phyloP scores from a whole-genome alignment of 2,888 invertebrate species.

The Platerodrilus igneus region DNA sequence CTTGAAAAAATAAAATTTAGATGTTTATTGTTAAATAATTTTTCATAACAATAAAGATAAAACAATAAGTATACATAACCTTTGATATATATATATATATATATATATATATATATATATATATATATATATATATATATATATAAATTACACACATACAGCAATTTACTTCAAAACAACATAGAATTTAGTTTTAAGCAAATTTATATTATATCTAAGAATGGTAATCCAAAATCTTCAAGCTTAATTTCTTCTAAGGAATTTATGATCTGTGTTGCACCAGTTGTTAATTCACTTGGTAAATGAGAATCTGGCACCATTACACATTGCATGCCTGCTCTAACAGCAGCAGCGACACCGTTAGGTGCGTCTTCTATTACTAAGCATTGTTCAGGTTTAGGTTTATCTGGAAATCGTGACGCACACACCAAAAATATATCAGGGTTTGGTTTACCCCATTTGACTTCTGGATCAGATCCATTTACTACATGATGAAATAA shows the following conservation, averaged over 20 bases:
- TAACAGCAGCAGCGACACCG: constrained; percentile 72
- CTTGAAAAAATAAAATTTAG: no score
- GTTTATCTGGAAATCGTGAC: constrained; percentile 63
- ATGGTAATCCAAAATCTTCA: constrained; percentile 81
- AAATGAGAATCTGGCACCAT: constrained; percentile 70
- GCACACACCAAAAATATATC: constrained; percentile 81
- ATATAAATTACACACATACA: no score
- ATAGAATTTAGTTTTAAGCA: no score
- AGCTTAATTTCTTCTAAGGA: constrained; percentile 75
- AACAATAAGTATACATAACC: no score
- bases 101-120: no score
- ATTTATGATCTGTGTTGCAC: constrained; percentile 66
- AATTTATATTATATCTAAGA: no score
- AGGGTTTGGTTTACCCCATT: constrained; percentile 82
- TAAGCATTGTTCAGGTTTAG: constrained; percentile 62
- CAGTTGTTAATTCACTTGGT: constrained; percentile 47
- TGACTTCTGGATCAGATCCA: constrained; percentile 78
- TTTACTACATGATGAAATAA: constrained; percentile 78
- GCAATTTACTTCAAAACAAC: no score
- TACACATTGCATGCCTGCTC: constrained; percentile 81
- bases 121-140: no score
- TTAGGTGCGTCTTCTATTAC: constrained; percentile 92
- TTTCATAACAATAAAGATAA: no score
- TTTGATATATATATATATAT: no score
- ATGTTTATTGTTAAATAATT: no score